Evolutionary conservation across 2,888 invertebrate genomes (phyloP), one percentile per base, ranked within the genome.

Genomic region (Hipparchia semele): DNA sequence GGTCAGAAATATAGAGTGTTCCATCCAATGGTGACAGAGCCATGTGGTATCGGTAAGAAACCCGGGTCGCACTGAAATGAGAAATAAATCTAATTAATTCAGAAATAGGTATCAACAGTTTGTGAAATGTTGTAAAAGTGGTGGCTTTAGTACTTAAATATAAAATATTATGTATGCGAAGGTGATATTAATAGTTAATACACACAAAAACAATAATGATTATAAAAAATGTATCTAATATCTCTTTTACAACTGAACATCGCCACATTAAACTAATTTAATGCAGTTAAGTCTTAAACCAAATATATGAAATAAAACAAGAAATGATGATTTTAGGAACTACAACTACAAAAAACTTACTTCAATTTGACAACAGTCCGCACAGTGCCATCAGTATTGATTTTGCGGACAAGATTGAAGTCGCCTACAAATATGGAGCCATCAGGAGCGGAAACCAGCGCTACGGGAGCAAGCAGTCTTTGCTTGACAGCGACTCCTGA

Each of bases 41-140:
- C 96, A 99, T 97, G 93, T 99, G 99, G 89, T 99, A 99, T 72
- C 99, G 97, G 90, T 99, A 99, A 0, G 98, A 98, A 0, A 99
- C 98, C 82, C 98, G 95, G 1, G 98, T 98, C 39, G 98, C 98
- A 86, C 99, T 98, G 92, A 79, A 95, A 90, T 75, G 58, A 71
- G 61, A 75, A 69, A 58, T 53, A 73, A 33, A 59, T 10, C 13
- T 9, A 51, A 51, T 61, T 23, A n/a, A 13, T 12, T 12, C 6
- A 7, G 13, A 23, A 58, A 6, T 23, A 23, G 23, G 23, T 53
- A 53, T 12, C 53, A 12, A 53, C 12, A 5, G 1, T 53, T 53
- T 1, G 53, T 53, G 53, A 12, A 53, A 12, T 12, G 4, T 46
- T 46, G 23, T 23, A 23, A 23, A 23, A 23, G 23, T 53, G 53